Percentiles rank a stretch among this genome's conserved stretches.
Evolutionary conservation across 2,113 vertebrate species (phyloP).

Genomic region (Phodopus roborovskii): DNA sequence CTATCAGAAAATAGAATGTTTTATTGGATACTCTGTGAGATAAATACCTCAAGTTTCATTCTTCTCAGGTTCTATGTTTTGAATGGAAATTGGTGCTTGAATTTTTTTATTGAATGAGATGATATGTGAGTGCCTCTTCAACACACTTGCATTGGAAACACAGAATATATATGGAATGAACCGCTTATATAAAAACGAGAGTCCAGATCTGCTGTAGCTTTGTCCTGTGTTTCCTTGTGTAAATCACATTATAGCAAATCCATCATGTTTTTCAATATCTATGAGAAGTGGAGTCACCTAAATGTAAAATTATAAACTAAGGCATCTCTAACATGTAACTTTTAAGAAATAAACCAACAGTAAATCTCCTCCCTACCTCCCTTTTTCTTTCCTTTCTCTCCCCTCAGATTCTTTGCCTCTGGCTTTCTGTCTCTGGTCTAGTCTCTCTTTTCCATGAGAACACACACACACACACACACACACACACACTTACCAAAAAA

Average conservation of each 20-base stretch:
- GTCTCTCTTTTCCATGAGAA: neutral
- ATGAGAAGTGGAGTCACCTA: neutral
- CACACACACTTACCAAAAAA: neutral
- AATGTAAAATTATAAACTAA: neutral
- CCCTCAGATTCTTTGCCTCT: neutral
- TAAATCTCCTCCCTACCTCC: neutral
- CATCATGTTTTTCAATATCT: neutral
- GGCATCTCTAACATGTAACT: neutral
- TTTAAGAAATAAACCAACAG: neutral
- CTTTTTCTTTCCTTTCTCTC: no score
- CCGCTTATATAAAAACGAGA: neutral
- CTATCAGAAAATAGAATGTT: constrained; percentile 9
- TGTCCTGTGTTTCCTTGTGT: neutral
- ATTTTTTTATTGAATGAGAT: constrained; percentile 50
- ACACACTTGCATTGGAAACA: neutral
- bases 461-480: neutral
- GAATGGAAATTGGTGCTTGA: neutral
- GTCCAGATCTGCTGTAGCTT: neutral
- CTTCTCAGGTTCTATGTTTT: neutral
- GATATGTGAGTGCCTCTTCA: neutral
- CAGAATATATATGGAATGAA: neutral
- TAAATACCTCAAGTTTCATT: neutral
- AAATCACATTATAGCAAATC: neutral
- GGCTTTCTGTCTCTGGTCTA: neutral
- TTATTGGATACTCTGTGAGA: neutral